These are phyloP conservation scores for Apocrypta bakeri DNA, from an alignment of 1,140 invertebrate species.

Conservation along the genomic window DNA sequence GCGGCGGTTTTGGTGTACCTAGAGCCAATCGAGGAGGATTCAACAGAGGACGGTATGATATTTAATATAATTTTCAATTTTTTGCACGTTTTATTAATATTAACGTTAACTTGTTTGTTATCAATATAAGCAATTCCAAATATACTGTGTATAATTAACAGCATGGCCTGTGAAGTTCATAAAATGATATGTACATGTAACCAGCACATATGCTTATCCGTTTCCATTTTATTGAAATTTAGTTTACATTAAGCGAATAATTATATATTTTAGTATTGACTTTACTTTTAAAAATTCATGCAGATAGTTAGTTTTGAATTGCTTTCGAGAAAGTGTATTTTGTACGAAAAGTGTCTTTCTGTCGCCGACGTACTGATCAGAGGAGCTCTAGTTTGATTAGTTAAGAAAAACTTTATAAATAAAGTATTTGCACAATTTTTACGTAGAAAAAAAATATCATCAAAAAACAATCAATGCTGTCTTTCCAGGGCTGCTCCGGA, in stretches of 20 bases:
- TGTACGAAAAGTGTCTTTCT: slow-evolving; percentile 5
- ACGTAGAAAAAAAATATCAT: slow-evolving; percentile 19
- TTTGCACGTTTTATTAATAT: neutral
- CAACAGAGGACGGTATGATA: slow-evolving; percentile 73
- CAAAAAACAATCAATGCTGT: slow-evolving; percentile 44
- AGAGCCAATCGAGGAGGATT: slow-evolving; percentile 71
- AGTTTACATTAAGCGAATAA: neutral
- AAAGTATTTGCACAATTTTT: slow-evolving; percentile 40
- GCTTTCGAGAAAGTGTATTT: neutral
- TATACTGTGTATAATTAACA: neutral
- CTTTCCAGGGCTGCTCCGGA: slow-evolving; percentile 77
- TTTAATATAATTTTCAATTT: neutral
- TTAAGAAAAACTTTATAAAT: slow-evolving; percentile 16
- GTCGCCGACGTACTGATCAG: slow-evolving; percentile 46
- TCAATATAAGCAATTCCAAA: too few species aligned
- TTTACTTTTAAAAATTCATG: neutral
- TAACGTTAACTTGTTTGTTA: neutral
- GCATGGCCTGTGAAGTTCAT: neutral
- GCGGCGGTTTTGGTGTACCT: slow-evolving; percentile 70
- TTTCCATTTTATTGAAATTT: too few species aligned
- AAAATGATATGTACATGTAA: too few species aligned
- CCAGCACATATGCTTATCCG: too few species aligned
- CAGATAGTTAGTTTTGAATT: neutral
- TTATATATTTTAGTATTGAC: neutral
- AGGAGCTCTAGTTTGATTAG: slow-evolving; percentile 43